Evolutionary conservation across 2,113 vertebrate species (phyloP), one percentile per base, ranked within the genome.

Genomic region (Oncorhynchus nerka): DNA sequence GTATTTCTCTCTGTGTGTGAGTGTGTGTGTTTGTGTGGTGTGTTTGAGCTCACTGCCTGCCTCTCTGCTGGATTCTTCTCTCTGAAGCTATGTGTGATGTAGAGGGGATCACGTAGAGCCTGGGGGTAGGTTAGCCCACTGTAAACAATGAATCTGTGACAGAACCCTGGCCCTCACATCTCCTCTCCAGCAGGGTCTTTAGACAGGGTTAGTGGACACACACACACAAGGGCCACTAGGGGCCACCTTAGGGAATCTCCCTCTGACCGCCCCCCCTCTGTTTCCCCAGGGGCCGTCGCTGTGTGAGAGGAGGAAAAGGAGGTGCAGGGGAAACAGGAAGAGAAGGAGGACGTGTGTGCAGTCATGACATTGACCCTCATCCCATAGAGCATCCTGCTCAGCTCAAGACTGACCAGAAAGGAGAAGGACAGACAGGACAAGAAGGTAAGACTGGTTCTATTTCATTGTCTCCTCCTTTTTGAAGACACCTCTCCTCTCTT

Each of bases 101-200:
- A 82, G 88, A 90, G 89, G 89, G 92, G 89, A 89, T 94, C 92
- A 93, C 80, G 70, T 78, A 89, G 62, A 87, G 90, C 94, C 92
- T 76, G 86, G 86, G 93, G 94, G 93, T 91, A 92, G 86, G 86
- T 91, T 87, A 93, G 88, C 79, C 75, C 79, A 80, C 81, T 86
- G 87, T 92, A 92, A 93, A 93, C 93, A 93, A 90, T 90, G 86
- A 86, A 92, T 93, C 92, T 92, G 39, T 45, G 88, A 91, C 86
- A 89, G 84, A 84, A 86, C 87, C 75, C 80, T 76, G 87, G 80
- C 80, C 86, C 85, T 89, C 84, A 87, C 86, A 91, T 89, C 87
- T 88, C 71, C 84, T 73, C 75, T 75, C 67, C 62, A 55, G 3
- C 16, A 1, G 16, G 19, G 20, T 32, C 65, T 6, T 34, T 71